Evolutionary conservation across 2,797 vertebrate genomes (phyloP).

Genomic region (Perodicticus potto): DNA sequence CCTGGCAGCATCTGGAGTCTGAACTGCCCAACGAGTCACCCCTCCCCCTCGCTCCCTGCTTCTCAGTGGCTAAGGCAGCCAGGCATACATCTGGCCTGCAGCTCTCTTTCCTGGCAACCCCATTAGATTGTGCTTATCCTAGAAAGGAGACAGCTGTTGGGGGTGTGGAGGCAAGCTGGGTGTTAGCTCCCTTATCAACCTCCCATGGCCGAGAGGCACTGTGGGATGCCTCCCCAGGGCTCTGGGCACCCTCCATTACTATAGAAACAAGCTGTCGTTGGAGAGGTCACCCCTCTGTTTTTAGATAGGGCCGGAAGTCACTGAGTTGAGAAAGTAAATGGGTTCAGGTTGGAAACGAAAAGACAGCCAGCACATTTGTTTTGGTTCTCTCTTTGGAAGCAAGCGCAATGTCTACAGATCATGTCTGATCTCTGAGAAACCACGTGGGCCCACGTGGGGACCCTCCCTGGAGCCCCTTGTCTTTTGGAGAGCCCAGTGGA

Average conservation of each 20-base stretch:
- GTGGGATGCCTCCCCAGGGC: conserved; percentile 29
- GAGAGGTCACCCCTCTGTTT: conserved; percentile 20
- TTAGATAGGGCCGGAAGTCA: conserved; percentile 41
- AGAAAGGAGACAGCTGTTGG: conserved; percentile 80
- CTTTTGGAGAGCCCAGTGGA: background rate
- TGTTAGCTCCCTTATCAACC: conserved; percentile 20
- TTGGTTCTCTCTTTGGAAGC: conserved; percentile 50
- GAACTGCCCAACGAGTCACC: conserved; percentile 3
- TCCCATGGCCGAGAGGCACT: background rate
- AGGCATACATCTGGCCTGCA: conserved; percentile 73
- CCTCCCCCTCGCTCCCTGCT: background rate
- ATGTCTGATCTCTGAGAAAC: background rate
- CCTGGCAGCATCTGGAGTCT: conserved; percentile 65
- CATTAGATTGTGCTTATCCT: conserved; percentile 42
- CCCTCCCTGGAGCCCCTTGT: background rate
- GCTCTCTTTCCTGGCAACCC: conserved; percentile 71
- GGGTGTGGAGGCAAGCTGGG: conserved; percentile 23
- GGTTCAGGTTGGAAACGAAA: conserved; percentile 49
- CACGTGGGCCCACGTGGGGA: background rate
- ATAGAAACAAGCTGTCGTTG: background rate
- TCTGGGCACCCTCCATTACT: background rate
- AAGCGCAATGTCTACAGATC: background rate
- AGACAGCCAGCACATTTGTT: conserved; percentile 32
- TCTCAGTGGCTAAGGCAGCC: conserved; percentile 23
- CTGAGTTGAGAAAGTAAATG: conserved; percentile 13